Evolutionary conservation across 1,140 invertebrate species (phyloP).

Genomic region (Drosophila littoralis): DNA sequence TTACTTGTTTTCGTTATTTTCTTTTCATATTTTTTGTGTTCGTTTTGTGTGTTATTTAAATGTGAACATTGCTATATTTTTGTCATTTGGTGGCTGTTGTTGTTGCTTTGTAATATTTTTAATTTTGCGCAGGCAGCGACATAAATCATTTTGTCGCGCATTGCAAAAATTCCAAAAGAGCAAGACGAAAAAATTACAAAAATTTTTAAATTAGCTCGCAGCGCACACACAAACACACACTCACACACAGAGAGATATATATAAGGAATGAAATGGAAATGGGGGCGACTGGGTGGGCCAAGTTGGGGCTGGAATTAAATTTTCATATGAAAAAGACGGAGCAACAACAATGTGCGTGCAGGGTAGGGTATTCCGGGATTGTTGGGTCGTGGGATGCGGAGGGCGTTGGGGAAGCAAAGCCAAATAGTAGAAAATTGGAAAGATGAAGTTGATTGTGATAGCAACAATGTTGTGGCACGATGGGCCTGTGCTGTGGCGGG

Average conservation of each 20-base stretch:
- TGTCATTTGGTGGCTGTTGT: constrained; percentile 37
- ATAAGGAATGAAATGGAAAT: constrained; percentile 7
- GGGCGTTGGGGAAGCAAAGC: constrained; percentile 56
- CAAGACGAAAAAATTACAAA: constrained; percentile 81
- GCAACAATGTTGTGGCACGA: constrained; percentile 46
- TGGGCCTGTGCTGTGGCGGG: neutral
- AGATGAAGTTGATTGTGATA: constrained; percentile 79
- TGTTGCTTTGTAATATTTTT: constrained; percentile 78
- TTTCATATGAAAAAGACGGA: constrained; percentile 78
- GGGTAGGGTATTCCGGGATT: neutral
- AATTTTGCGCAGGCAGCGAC: constrained; percentile 80
- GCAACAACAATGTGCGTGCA: constrained; percentile 28
- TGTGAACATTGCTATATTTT: constrained; percentile 58
- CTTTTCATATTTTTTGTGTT: constrained; percentile 25
- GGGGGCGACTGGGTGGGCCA: constrained; percentile 16
- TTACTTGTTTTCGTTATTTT: constrained; percentile 25
- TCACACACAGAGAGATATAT: neutral
- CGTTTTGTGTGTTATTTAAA: constrained; percentile 77
- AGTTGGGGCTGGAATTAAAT: constrained; percentile 68
- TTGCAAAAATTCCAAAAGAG: constrained; percentile 83
- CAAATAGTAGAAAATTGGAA: constrained; percentile 83
- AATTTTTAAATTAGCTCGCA: constrained; percentile 83
- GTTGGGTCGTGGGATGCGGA: neutral
- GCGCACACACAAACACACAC: constrained; percentile 19
- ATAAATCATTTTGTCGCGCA: constrained; percentile 83